A percentile compares a stretch with the other conserved stretches of the same genome.
phyloP scores from a whole-genome alignment of 2,888 invertebrate species.

The Magallana nippona region DNA sequence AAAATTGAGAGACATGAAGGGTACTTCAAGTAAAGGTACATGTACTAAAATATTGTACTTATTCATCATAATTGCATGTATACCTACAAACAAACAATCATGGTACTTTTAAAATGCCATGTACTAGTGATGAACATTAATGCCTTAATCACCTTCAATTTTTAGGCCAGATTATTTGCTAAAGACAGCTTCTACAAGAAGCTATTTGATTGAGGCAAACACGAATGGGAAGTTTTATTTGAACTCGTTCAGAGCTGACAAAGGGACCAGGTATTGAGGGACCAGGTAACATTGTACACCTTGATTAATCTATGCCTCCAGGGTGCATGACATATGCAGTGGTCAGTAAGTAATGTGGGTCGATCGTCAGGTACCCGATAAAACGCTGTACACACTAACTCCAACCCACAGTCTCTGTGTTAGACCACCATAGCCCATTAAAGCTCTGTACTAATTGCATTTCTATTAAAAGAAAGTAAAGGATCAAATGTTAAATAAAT shows the following conservation, averaged over 20 bases:
- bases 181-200: conserved; percentile 16
- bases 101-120: too few species aligned
- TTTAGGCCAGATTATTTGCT: not conserved
- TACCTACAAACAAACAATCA: too few species aligned
- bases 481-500: conserved; percentile 27
- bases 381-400: conserved; percentile 19
- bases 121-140: not conserved
- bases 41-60: too few species aligned
- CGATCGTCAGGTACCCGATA: conserved; percentile 20
- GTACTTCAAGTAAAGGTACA: too few species aligned
- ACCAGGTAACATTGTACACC: conserved; percentile 25
- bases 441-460: conserved; percentile 16
- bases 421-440: not conserved
- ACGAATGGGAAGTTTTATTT: conserved; percentile 4
- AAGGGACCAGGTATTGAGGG: not conserved
- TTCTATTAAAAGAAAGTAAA: not conserved
- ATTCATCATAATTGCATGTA: too few species aligned
- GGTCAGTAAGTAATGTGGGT: conserved; percentile 18
- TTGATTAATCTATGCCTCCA: conserved; percentile 25
- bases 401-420: not conserved
- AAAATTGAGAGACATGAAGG: too few species aligned
- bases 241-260: conserved; percentile 3
- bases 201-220: conserved; percentile 16
- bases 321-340: conserved; percentile 27
- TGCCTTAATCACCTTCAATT: conserved; percentile 1